Conservation (phyloP, 2,797 vertebrate genomes). For the Aldrovandia affinis region DNA sequence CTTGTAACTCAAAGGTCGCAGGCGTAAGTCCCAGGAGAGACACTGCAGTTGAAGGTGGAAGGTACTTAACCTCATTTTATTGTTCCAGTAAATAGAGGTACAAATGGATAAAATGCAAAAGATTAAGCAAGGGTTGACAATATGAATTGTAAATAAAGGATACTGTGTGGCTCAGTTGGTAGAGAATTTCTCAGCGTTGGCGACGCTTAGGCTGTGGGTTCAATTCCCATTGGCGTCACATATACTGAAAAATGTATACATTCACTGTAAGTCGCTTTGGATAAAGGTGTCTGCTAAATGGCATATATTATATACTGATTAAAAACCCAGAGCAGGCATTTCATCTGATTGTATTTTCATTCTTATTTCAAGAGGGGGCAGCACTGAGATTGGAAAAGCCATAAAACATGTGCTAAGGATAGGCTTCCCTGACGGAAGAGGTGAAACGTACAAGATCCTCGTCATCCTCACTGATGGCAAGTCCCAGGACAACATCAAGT, state of each 20-base stretch:
- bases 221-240: too few species aligned
- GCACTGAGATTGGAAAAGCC: slow-evolving; percentile 34
- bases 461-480: slow-evolving; percentile 41
- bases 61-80: too few species aligned
- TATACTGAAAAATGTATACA: too few species aligned
- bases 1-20: not conserved
- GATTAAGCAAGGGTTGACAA: too few species aligned
- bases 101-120: not conserved
- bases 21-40: too few species aligned
- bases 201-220: too few species aligned
- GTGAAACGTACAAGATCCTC: slow-evolving; percentile 31
- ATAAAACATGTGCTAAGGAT: slow-evolving; percentile 31
- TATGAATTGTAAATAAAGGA: too few species aligned
- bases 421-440: slow-evolving; percentile 38
- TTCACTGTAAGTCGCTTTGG: too few species aligned
- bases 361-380: slow-evolving; percentile 32
- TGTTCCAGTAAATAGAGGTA: not conserved
- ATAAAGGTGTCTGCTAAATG: too few species aligned
- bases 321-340: not conserved
- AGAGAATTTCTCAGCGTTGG: too few species aligned
- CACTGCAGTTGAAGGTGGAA: too few species aligned
- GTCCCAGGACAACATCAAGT: slow-evolving; percentile 39
- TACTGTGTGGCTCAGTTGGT: too few species aligned
- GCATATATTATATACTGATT: not conserved
- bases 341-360: not conserved